A percentile compares a stretch with the other conserved stretches of the same genome.
Evolutionary conservation across 2,797 vertebrate genomes (phyloP).

Genomic region (Denticeps clupeoides): DNA sequence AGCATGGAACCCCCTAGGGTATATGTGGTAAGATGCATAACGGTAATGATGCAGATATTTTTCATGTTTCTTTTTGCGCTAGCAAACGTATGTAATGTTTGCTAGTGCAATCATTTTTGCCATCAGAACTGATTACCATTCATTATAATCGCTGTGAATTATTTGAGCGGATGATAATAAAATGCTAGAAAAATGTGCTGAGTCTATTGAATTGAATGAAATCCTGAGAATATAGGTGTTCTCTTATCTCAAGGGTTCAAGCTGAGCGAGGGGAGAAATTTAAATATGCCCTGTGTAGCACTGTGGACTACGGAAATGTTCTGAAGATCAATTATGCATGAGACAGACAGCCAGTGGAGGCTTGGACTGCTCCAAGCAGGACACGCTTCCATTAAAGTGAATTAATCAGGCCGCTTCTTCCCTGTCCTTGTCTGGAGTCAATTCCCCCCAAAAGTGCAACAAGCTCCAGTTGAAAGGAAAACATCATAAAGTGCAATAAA

Average conservation of each 20-base stretch:
- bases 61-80: too few species aligned
- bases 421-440: constrained; percentile 9
- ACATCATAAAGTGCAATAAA: constrained; percentile 1
- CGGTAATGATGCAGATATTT: too few species aligned
- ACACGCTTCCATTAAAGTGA: constrained; percentile 16
- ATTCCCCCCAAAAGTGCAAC: constrained; percentile 15
- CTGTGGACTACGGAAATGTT: constrained; percentile 16
- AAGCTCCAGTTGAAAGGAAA: constrained; percentile 19
- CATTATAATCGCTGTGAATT: too few species aligned
- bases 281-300: neutral
- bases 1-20: too few species aligned
- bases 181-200: too few species aligned
- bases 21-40: too few species aligned
- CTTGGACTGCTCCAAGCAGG: constrained; percentile 11
- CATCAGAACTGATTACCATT: too few species aligned
- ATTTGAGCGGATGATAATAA: too few species aligned
- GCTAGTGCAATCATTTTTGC: too few species aligned
- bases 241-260: neutral
- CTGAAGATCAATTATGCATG: constrained; percentile 11
- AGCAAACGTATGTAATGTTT: too few species aligned
- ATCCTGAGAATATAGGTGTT: too few species aligned
- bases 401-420: constrained; percentile 14
- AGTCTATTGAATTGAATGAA: too few species aligned
- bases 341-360: constrained; percentile 12
- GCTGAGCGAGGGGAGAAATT: neutral